These are phyloP conservation scores for Heliothis virescens DNA, from an alignment of 1,140 invertebrate genomes.

Conservation along the genomic window DNA sequence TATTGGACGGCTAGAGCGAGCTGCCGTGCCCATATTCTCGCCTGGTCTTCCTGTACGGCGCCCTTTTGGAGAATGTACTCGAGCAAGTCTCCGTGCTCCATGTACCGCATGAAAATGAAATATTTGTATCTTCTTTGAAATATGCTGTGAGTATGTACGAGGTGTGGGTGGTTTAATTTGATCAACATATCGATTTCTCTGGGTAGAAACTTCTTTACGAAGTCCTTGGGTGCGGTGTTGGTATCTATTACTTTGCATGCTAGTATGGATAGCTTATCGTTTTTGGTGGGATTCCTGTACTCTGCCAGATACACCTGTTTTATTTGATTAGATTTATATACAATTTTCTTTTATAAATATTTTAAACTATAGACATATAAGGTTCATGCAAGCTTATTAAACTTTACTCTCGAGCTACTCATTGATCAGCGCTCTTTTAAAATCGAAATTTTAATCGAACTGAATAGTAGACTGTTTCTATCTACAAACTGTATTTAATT, in stretches of 20 bases:
- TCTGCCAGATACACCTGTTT: conserved; percentile 79
- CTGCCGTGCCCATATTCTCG: conserved; percentile 90
- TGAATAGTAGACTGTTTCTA: no score
- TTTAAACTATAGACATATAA: no score
- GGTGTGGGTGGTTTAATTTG: conserved; percentile 90
- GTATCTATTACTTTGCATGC: conserved; percentile 93
- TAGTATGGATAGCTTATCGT: conserved; percentile 70
- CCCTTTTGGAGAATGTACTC: conserved; percentile 89
- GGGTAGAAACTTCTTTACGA: conserved; percentile 91
- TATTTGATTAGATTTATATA: not conserved
- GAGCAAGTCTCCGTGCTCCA: conserved; percentile 89
- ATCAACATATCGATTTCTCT: conserved; percentile 91
- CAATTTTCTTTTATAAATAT: not conserved
- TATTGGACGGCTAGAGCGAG: conserved; percentile 89
- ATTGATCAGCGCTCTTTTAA: not conserved
- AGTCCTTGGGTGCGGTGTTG: conserved; percentile 90
- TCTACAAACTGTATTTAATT: not conserved
- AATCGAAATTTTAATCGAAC: not conserved
- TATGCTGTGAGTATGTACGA: conserved; percentile 91
- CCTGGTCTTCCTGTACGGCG: conserved; percentile 88
- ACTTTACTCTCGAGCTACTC: no score
- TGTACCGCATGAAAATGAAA: conserved; percentile 90
- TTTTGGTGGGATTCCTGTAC: conserved; percentile 79
- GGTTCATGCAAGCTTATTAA: no score
- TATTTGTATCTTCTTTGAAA: conserved; percentile 89